Percentiles rank a stretch among this genome's conserved stretches.
Evolutionary conservation across 1,140 invertebrate genomes (phyloP).

Genomic region (Sycobia sp.): DNA sequence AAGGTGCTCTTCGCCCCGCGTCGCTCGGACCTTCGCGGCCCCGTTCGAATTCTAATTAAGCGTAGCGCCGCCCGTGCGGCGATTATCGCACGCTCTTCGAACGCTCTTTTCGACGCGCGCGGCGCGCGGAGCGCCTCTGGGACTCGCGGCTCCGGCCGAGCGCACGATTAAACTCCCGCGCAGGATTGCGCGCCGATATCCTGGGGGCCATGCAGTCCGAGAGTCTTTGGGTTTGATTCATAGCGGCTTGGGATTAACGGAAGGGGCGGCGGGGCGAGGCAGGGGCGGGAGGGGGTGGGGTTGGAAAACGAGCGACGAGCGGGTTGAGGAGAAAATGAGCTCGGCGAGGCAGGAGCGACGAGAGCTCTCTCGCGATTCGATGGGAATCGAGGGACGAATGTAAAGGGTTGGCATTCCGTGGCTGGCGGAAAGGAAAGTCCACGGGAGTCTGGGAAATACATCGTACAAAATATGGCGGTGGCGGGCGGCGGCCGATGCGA

Average conservation of each 20-base stretch:
- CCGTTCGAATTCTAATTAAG: slow-evolving; percentile 1
- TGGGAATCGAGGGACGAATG: slow-evolving; percentile 37
- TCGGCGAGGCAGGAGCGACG: neutral
- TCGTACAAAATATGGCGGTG: slow-evolving; percentile 56
- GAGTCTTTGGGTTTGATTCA: slow-evolving; percentile 23
- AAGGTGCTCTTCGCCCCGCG: slow-evolving; percentile 15
- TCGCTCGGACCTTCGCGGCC: too few relatives aligned
- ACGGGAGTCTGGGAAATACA: slow-evolving; percentile 48
- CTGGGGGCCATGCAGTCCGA: too few relatives aligned
- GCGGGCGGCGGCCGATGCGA: slow-evolving; percentile 57
- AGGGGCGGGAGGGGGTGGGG: neutral
- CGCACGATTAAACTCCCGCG: too few relatives aligned
- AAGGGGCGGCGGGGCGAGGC: too few relatives aligned
- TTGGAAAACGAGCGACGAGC: neutral
- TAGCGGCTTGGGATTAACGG: slow-evolving; percentile 9
- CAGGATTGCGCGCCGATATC: too few relatives aligned
- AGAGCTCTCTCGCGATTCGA: slow-evolving; percentile 36
- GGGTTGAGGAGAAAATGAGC: slow-evolving; percentile 10
- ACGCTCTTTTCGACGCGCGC: too few relatives aligned
- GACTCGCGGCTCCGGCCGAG: too few relatives aligned
- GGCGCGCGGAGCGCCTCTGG: too few relatives aligned
- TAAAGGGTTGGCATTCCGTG: slow-evolving; percentile 22
- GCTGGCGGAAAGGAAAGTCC: slow-evolving; percentile 32
- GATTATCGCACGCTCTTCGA: too few relatives aligned
- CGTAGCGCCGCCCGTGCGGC: neutral